Percentiles rank a stretch among this genome's conserved stretches.
phyloP scores from a whole-genome alignment of 2,113 vertebrate genomes.

The Sinocyclocheilus maitianheensis region DNA sequence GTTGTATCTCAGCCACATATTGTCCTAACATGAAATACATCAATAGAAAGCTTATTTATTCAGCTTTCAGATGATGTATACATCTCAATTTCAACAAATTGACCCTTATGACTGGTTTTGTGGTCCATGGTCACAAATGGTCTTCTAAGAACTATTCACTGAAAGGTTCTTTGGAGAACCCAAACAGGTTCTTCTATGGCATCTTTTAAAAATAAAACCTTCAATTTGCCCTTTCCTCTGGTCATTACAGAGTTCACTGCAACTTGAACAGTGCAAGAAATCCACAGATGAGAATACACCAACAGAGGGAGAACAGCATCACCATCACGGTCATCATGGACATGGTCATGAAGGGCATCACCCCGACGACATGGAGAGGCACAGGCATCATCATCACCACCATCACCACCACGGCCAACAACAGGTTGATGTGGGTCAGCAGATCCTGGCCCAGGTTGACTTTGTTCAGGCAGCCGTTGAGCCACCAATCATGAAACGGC shows the following conservation, averaged over 20 bases:
- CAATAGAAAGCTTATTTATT: too few relatives aligned
- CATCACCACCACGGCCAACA: constrained; percentile 40
- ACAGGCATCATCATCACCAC: constrained; percentile 41
- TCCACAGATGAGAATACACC: constrained; percentile 42
- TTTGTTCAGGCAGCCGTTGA: constrained; percentile 50
- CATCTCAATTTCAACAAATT: too few relatives aligned
- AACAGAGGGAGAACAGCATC: constrained; percentile 51
- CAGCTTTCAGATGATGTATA: too few relatives aligned
- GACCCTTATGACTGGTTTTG: too few relatives aligned
- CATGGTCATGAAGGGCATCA: constrained; percentile 50
- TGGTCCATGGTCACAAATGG: too few relatives aligned
- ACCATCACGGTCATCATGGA: constrained; percentile 29
- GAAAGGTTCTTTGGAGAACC: neutral
- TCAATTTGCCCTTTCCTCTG: neutral
- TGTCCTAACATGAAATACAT: too few relatives aligned
- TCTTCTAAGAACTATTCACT: neutral
- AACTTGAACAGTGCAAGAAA: constrained; percentile 62
- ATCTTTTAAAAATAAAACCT: neutral
- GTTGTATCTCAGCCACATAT: too few relatives aligned
- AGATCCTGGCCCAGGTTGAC: constrained; percentile 33
- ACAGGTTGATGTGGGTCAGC: constrained; percentile 46
- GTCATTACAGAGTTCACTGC: constrained; percentile 56
- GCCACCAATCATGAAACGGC: constrained; percentile 57
- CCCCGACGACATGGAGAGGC: constrained; percentile 45
- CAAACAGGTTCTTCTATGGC: neutral